These are phyloP conservation scores for Mythimna pallens DNA, from an alignment of 2,888 invertebrate genomes.

Conservation along the genomic window DNA sequence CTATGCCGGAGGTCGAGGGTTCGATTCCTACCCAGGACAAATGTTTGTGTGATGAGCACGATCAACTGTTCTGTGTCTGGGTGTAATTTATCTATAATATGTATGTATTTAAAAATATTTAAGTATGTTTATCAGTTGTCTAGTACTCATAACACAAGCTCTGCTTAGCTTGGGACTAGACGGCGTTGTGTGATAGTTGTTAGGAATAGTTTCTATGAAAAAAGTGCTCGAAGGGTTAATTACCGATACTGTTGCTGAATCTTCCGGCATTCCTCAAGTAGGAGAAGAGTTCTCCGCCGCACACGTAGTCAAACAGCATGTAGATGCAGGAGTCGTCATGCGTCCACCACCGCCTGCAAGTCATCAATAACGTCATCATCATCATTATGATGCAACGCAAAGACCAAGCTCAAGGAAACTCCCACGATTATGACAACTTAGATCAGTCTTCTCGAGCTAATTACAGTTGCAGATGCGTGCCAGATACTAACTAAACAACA, in stretches of 20 bases:
- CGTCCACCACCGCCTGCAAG: conserved; percentile 96
- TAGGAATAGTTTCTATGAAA: no score
- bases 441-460: conserved; percentile 39
- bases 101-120: no score
- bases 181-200: no score
- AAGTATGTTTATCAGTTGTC: no score
- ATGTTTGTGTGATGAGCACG: no score
- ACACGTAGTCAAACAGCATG: conserved; percentile 99
- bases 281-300: conserved; percentile 99
- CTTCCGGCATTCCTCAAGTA: conserved; percentile 97
- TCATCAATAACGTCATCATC: conserved; percentile 48
- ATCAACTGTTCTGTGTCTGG: no score
- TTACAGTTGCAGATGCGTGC: conserved; percentile 50
- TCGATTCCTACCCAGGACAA: no score
- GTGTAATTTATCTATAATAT: no score
- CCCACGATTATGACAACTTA: conserved; percentile 30
- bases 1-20: no score
- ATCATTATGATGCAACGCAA: conserved; percentile 18
- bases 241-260: conserved; percentile 95
- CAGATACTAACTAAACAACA: conserved; percentile 35
- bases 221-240: conserved; percentile 65
- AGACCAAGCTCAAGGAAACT: conserved; percentile 27
- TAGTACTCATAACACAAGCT: no score
- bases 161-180: no score
- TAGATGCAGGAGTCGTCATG: conserved; percentile 97